A percentile compares a stretch with the other conserved stretches of the same genome.
Conservation (phyloP, 2,888 invertebrate species). For the Epistrophella euchroma region DNA sequence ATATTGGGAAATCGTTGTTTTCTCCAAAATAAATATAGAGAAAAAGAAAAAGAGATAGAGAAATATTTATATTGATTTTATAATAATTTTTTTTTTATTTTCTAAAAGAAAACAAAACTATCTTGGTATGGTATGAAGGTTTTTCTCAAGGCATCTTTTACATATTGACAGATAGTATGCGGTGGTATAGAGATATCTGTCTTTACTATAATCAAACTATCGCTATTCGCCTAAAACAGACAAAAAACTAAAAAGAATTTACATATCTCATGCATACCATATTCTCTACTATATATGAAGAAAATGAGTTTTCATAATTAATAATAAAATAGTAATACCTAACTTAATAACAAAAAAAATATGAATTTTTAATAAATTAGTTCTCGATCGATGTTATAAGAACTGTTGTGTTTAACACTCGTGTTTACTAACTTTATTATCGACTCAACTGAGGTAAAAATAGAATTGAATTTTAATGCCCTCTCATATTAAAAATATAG, state of each 20-base stretch:
- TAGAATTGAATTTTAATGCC: slow-evolving; percentile 44
- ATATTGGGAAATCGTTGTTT: slow-evolving; percentile 30
- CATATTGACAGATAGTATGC: slow-evolving; percentile 27
- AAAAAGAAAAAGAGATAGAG: not conserved
- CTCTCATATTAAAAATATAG: slow-evolving; percentile 29
- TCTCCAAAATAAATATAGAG: not conserved
- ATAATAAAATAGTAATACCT: too few species aligned
- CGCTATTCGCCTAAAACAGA: slow-evolving; percentile 24
- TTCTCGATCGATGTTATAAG: slow-evolving; percentile 22
- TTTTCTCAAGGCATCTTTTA: slow-evolving; percentile 54
- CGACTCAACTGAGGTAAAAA: slow-evolving; percentile 3
- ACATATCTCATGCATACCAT: slow-evolving; percentile 11
- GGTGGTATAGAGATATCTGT: not conserved
- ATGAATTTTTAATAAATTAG: not conserved
- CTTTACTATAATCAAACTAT: not conserved
- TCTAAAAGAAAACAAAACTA: slow-evolving; percentile 17
- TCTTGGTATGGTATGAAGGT: slow-evolving; percentile 35
- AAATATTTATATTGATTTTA: slow-evolving; percentile 27
- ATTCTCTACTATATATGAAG: not conserved
- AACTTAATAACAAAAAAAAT: slow-evolving; percentile 1
- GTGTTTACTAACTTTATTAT: slow-evolving; percentile 30
- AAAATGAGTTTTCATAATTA: slow-evolving; percentile 23
- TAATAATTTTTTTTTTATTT: slow-evolving; percentile 20
- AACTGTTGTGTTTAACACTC: slow-evolving; percentile 17
- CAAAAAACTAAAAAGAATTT: slow-evolving; percentile 27